Percentiles rank a stretch among this genome's conserved stretches.
Conservation (phyloP, 1,140 invertebrate species). For the Archegozetes longisetosus region DNA sequence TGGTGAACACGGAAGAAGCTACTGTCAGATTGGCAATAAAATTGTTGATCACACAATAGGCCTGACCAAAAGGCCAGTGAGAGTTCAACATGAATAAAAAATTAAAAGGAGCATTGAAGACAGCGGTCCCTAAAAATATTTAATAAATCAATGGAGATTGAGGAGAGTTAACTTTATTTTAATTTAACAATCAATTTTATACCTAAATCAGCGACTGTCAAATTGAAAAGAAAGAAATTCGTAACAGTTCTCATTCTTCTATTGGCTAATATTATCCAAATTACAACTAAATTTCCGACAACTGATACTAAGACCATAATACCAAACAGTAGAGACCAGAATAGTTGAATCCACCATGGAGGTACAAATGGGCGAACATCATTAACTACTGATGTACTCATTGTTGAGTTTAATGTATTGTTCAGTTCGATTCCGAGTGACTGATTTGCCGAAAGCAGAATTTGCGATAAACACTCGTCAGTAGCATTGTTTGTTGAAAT, state of each 20-base stretch:
- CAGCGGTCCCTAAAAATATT: conserved; percentile 28
- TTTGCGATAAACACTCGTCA: background rate
- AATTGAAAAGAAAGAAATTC: conserved; percentile 28
- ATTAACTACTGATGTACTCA: background rate
- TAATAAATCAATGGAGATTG: too few relatives aligned
- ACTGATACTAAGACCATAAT: conserved; percentile 57
- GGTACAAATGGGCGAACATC: background rate
- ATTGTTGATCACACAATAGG: conserved; percentile 70
- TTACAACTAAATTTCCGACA: conserved; percentile 64
- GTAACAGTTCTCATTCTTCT: conserved; percentile 34
- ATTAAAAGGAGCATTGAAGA: conserved; percentile 35
- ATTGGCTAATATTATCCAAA: conserved; percentile 72
- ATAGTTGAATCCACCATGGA: background rate
- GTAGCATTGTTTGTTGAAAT: background rate
- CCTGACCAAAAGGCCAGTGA: conserved; percentile 69
- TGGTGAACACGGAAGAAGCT: conserved; percentile 72
- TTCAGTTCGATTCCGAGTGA: background rate
- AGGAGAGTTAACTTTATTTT: too few relatives aligned
- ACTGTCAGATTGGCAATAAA: conserved; percentile 77
- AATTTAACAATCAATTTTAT: too few relatives aligned
- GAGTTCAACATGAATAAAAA: conserved; percentile 32
- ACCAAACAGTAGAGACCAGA: conserved; percentile 21
- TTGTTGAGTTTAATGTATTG: background rate
- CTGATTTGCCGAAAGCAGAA: background rate
- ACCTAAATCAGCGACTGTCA: conserved; percentile 28